phyloP scores from a whole-genome alignment of 1,140 invertebrate genomes.

The Achroia grisella region DNA sequence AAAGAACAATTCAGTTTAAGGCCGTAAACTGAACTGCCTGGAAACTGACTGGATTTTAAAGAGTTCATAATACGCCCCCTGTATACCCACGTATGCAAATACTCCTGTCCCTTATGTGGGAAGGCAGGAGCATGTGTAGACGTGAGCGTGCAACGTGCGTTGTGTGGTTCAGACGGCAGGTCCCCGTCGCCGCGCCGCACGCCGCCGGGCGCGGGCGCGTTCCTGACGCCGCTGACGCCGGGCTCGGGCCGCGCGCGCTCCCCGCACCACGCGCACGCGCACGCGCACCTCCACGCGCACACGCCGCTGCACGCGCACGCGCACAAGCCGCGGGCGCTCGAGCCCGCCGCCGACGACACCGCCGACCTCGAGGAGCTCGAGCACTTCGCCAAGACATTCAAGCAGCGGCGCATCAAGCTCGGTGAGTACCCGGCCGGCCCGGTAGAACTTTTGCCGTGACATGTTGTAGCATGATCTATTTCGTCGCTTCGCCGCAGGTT shows the following conservation, averaged over 20 bases:
- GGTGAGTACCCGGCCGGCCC: slow-evolving; percentile 22
- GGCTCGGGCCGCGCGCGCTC: slow-evolving; percentile 45
- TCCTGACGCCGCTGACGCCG: slow-evolving; percentile 42
- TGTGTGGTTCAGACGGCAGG: slow-evolving; percentile 72
- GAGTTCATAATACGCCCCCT: too few relatives aligned
- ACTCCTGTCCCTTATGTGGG: too few relatives aligned
- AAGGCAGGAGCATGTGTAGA: too few relatives aligned
- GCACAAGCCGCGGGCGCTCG: slow-evolving; percentile 76
- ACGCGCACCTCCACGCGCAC: slow-evolving; percentile 59
- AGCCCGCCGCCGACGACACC: slow-evolving; percentile 89
- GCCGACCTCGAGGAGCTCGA: slow-evolving; percentile 96
- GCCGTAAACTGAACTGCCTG: too few relatives aligned
- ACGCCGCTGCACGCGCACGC: slow-evolving; percentile 76
- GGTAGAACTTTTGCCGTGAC: neutral
- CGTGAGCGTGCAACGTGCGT: too few relatives aligned
- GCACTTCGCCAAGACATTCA: slow-evolving; percentile 97
- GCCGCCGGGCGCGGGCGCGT: slow-evolving; percentile 69
- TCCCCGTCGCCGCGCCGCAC: slow-evolving; percentile 72
- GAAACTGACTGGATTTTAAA: too few relatives aligned
- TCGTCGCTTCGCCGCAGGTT: slow-evolving; percentile 76
- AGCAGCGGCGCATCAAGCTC: slow-evolving; percentile 95
- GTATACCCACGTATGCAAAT: too few relatives aligned
- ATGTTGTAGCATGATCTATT: too few relatives aligned
- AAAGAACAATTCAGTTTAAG: too few relatives aligned
- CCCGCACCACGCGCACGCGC: slow-evolving; percentile 69